A percentile compares a stretch with the other conserved stretches of the same genome.
phyloP scores from a whole-genome alignment of 1,140 invertebrate genomes.

The Tetramorium simillimum region DNA sequence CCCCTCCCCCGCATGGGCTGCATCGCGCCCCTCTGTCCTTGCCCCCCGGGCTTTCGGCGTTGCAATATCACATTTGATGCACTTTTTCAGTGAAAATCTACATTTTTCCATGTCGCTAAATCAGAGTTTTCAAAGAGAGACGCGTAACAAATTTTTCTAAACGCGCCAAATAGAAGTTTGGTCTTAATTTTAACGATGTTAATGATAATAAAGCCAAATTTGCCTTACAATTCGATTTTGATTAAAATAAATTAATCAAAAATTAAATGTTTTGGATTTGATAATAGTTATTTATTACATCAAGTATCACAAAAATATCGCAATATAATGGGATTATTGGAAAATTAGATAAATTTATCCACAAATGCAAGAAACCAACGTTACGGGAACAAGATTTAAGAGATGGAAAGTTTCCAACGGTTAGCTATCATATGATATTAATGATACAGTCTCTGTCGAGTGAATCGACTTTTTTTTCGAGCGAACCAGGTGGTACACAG shows the following conservation, averaged over 20 bases:
- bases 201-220: background rate
- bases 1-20: background rate
- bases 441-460: background rate
- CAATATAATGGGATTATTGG: background rate
- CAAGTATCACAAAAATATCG: background rate
- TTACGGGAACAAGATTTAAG: background rate
- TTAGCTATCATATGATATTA: background rate
- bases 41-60: background rate
- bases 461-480: constrained; percentile 3
- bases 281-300: background rate
- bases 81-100: background rate
- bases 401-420: background rate
- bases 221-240: background rate
- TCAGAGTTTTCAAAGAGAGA: background rate
- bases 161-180: background rate
- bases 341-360: background rate
- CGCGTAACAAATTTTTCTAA: background rate
- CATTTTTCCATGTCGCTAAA: background rate
- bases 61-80: constrained; percentile 10
- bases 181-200: too few species aligned
- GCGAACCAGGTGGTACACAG: background rate
- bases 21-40: constrained; percentile 19
- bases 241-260: background rate
- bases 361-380: background rate
- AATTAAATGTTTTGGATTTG: background rate